Conservation (phyloP, 2,113 vertebrate species). For the Penelope pileata region DNA sequence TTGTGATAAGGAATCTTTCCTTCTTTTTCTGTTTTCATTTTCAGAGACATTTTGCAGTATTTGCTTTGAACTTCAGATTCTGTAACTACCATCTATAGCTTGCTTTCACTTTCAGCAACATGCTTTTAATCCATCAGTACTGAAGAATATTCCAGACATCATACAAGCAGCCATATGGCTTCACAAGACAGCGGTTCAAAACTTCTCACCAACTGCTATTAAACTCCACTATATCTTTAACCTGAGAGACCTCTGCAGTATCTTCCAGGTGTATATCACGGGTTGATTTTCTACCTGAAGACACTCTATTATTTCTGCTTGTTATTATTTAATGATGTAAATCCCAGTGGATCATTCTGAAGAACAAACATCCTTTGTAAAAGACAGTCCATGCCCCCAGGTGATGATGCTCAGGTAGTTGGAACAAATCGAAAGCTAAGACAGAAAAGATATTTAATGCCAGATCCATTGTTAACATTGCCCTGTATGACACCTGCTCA, state of each 20-base stretch:
- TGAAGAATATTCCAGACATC: constrained; percentile 56
- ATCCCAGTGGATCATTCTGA: neutral
- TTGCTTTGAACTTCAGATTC: constrained; percentile 80
- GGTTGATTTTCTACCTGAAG: neutral
- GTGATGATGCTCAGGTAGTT: neutral
- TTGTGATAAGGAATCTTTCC: neutral
- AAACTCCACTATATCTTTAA: constrained; percentile 86
- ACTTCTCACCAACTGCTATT: constrained; percentile 78
- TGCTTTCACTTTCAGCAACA: constrained; percentile 75
- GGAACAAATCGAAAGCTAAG: neutral
- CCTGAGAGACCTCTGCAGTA: constrained; percentile 76
- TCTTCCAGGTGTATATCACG: constrained; percentile 79
- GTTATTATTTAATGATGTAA: neutral
- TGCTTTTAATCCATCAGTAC: constrained; percentile 66
- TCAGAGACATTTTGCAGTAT: constrained; percentile 85
- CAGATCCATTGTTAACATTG: neutral
- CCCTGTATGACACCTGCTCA: neutral
- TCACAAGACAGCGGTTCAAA: constrained; percentile 77
- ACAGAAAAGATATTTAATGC: neutral
- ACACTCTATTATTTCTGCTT: neutral
- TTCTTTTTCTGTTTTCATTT: neutral
- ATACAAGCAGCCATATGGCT: constrained; percentile 76
- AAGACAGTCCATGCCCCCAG: neutral
- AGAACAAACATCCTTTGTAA: neutral
- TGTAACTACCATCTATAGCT: constrained; percentile 79